Conservation (phyloP, 1,140 invertebrate genomes). For the Zaprionus africanus region DNA sequence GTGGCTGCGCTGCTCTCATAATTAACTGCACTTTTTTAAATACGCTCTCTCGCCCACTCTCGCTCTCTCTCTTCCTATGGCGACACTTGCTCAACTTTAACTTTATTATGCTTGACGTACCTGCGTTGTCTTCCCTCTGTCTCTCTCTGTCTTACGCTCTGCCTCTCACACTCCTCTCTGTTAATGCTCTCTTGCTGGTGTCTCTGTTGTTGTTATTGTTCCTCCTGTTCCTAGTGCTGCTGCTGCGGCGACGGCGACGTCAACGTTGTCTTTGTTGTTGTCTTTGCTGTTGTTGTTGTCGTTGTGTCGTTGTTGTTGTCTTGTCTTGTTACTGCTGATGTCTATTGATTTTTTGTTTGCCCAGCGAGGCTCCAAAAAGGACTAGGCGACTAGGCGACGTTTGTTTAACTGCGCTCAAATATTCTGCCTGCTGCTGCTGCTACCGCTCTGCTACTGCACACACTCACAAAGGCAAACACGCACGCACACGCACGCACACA, state of each 20-base stretch:
- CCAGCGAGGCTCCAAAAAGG: conserved; percentile 24
- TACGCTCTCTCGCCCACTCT: not conserved
- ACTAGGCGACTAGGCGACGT: conserved; percentile 29
- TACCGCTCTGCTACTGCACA: not conserved
- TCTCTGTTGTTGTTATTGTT: conserved; percentile 31
- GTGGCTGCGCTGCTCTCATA: conserved; percentile 21
- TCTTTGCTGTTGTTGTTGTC: conserved; percentile 14
- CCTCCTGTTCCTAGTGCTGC: conserved; percentile 15
- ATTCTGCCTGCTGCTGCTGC: conserved; percentile 9
- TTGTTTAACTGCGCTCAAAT: conserved; percentile 46
- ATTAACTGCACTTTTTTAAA: conserved; percentile 49
- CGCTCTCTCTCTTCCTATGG: not conserved
- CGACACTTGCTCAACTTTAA: conserved; percentile 39
- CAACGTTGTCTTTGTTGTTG: conserved; percentile 15
- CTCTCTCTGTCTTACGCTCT: not conserved
- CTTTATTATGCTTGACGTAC: conserved; percentile 41
- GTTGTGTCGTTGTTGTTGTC: conserved; percentile 25
- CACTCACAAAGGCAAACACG: conserved; percentile 8
- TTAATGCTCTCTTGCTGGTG: conserved; percentile 14
- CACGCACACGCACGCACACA: conserved; percentile 16
- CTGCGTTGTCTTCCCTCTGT: conserved; percentile 21
- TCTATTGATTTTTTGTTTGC: conserved; percentile 52
- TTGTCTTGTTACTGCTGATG: conserved; percentile 38
- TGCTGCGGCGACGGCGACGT: conserved; percentile 3
- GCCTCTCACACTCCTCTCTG: not conserved